A percentile compares a stretch with the other conserved stretches of the same genome.
These are phyloP conservation scores for Epinephelus fuscoguttatus DNA, from an alignment of 2,113 vertebrate genomes.

Conservation along the genomic window DNA sequence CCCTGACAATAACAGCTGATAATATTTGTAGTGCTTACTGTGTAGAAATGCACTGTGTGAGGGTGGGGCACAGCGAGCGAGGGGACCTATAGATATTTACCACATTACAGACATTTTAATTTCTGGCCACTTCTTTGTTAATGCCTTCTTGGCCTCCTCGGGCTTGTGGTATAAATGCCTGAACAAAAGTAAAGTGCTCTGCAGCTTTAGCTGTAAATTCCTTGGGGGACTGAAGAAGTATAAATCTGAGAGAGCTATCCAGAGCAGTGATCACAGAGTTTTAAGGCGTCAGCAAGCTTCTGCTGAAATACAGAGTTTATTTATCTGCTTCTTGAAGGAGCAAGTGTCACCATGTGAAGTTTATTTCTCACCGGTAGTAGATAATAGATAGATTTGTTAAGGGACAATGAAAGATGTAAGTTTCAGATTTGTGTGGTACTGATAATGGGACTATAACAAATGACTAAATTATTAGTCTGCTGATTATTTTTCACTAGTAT, in stretches of 20 bases:
- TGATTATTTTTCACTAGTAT: background rate
- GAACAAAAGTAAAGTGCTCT: constrained; percentile 30
- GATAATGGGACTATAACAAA: background rate
- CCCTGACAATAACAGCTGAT: constrained; percentile 31
- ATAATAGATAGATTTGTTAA: constrained; percentile 37
- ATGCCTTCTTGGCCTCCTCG: constrained; percentile 15
- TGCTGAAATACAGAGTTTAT: constrained; percentile 74
- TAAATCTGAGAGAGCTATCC: constrained; percentile 70
- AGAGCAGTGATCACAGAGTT: constrained; percentile 62
- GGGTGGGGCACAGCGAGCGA: background rate
- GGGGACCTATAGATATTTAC: background rate
- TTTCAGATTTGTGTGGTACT: background rate
- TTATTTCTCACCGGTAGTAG: constrained; percentile 46
- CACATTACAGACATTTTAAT: constrained; percentile 37
- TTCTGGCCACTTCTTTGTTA: constrained; percentile 30
- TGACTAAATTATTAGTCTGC: background rate
- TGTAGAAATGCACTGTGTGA: background rate
- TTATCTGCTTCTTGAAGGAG: constrained; percentile 68
- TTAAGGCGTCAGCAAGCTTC: constrained; percentile 75
- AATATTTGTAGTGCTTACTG: constrained; percentile 31
- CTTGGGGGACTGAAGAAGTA: constrained; percentile 25
- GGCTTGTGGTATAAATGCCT: constrained; percentile 23
- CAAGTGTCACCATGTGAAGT: constrained; percentile 51
- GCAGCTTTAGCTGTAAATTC: constrained; percentile 65
- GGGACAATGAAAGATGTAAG: constrained; percentile 19